Base-by-base conservation (phyloP, 2,888 invertebrate genomes). In the Mechanitis messenoides region DNA sequence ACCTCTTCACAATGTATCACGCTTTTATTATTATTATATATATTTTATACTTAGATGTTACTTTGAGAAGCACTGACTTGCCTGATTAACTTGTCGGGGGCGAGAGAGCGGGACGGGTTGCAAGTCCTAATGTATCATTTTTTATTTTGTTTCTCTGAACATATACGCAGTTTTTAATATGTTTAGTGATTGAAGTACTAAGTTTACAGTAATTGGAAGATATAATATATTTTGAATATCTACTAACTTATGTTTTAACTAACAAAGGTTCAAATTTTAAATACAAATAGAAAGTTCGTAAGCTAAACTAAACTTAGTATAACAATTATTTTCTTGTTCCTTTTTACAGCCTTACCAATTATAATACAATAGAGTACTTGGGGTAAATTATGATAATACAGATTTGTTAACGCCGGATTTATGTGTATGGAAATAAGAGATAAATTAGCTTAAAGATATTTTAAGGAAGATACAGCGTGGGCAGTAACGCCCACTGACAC, bases 1-100 rank as follows among this genome's bases (percentile, higher is more conserved):
- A 20, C 20, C 20, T 20, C 20, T 20, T 20, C 20, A 20, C 20
- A 20, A 20, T 20, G 20, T 20, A 20, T 20, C 20, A 20, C 20
- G 20, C 20, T 20, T 20, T 20, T 20, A 20, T 20, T 20, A 20
- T 20, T 20, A 20, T 20, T 20, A 20, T 20, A 20, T 20, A 20
- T 20, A 20, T 20, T 20, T 20, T 20, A 20, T 6, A 42, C 3
- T 9, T 42, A 42, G 42, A 42, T 42, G 42, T 9, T 74, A 76
- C 72, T 82, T 89, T 87, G 85, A 83, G 78, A 58, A 66, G 20
- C 80, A 2, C 66, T 71, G 78, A 31, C 68, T 71, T 77, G 80
- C 78, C 88, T 89, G 88, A 89, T 89, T 89, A 89, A 88, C 88
- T 87, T 83, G 83, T 89, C 67, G 70, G 64, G 69, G 70, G 71